Evolutionary conservation across 1,140 invertebrate genomes (phyloP).

Genomic region (Scylla paramamosain): DNA sequence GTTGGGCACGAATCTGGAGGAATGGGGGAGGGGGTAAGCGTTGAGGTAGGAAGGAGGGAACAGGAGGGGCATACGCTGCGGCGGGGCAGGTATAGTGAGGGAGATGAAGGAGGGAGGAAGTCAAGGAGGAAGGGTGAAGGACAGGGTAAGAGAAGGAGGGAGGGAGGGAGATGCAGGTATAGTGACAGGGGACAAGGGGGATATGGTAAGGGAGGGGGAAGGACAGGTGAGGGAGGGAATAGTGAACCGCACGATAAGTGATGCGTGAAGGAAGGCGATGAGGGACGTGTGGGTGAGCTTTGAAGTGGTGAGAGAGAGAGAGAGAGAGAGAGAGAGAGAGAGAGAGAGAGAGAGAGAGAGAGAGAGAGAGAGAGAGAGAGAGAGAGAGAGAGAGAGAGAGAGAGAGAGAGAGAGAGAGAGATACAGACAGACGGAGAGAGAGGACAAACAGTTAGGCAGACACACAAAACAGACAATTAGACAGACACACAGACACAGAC

Average conservation of each 20-base stretch:
- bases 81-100: no score
- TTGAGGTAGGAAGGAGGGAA: no score
- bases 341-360: neutral
- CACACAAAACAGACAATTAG: neutral
- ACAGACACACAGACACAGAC: neutral
- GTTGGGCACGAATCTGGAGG: no score
- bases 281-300: neutral
- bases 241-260: neutral
- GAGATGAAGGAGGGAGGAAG: no score
- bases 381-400: neutral
- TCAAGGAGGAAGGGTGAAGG: no score
- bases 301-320: no score
- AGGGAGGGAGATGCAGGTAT: no score
- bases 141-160: no score
- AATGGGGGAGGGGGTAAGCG: no score
- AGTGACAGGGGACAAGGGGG: neutral
- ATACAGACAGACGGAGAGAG: neutral
- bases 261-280: neutral
- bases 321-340: no score
- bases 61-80: no score
- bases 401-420: conserved; percentile 11
- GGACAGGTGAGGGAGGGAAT: neutral
- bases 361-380: neutral
- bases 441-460: neutral
- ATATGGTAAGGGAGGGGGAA: neutral